Evolutionary conservation across 64 coral and sea anemone genomes (phyloP), one percentile per base, ranked within the genome.

Genomic region (Acropora tenuis): DNA sequence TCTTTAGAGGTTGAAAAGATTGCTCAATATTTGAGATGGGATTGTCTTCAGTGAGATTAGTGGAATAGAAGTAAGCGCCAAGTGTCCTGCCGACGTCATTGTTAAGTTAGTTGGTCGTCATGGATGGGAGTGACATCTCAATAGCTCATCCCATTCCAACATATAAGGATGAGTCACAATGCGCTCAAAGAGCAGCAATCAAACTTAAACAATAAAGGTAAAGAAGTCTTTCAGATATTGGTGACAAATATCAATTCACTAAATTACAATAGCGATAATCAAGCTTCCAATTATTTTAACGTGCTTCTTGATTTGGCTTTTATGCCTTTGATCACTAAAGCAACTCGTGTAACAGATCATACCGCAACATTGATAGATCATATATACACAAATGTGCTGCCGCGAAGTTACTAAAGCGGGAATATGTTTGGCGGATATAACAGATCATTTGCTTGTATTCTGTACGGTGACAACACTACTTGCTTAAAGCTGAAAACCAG

Each of bases 321-420:
- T 4, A 5, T 93, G 45, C 78, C 66, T 44, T 18, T 93, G 43
- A 73, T 93, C 15, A 93, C 91, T 16, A 80, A 93, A 20, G 58
- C 84, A 9, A 88, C 77, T 17, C 19, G 91, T 41, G 80, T 88
- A 55, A 93, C 84, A 18, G 11, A 79, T 17, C 85, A 93, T 41
- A 57, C 91, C 12, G 43, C 30, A 18, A 93, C 84, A 4, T 44
- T 93, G 50, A 93, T 93, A 55, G 90, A 92, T 86, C 90, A 85
- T 44, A 92, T 92, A 17, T 92, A 92, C 77, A 75, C 85, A 92
- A 63, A 55, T 78, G 6, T 30, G 30, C 30, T 30, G 30, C 30
- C 30, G 16, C 82, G 12, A 76, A 53, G 19, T 75, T 87, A 20
- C 78, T 68, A 6, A 89, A 89, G 4, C 75, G 63, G 1, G 30